phyloP scores from a whole-genome alignment of 2,888 invertebrate species.

The Calliopum simillimum region DNA sequence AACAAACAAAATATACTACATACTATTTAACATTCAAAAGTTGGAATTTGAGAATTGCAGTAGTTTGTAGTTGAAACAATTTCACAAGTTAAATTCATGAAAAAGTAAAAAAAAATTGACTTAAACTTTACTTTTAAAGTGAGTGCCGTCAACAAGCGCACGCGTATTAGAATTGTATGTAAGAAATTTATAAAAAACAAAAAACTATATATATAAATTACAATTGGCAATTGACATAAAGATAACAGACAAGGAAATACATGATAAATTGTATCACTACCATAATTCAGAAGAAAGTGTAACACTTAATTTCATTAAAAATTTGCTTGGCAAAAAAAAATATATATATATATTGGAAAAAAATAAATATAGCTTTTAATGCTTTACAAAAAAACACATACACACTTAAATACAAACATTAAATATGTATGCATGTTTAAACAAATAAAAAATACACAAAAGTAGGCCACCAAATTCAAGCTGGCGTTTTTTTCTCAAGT shows the following conservation, averaged over 20 bases:
- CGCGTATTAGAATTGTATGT: conserved; percentile 21
- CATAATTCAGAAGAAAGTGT: background rate
- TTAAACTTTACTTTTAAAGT: conserved; percentile 18
- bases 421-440: too few species aligned
- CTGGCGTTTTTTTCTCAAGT: too few species aligned
- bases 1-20: background rate
- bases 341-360: too few species aligned
- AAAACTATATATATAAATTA: background rate
- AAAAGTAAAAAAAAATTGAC: conserved; percentile 10
- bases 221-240: background rate
- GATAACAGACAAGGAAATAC: background rate
- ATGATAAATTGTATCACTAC: too few species aligned
- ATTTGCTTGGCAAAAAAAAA: conserved; percentile 8
- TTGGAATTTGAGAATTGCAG: conserved; percentile 27
- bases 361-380: conserved; percentile 26
- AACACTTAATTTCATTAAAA: conserved; percentile 13
- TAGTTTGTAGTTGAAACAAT: conserved; percentile 32
- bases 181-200: conserved; percentile 16
- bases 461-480: too few species aligned
- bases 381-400: conserved; percentile 25
- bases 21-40: background rate
- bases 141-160: background rate
- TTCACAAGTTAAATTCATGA: conserved; percentile 17
- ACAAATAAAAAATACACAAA: too few species aligned
- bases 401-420: background rate